These are phyloP conservation scores for Sciurus carolinensis DNA, from an alignment of 2,797 vertebrate species.

Conservation along the genomic window DNA sequence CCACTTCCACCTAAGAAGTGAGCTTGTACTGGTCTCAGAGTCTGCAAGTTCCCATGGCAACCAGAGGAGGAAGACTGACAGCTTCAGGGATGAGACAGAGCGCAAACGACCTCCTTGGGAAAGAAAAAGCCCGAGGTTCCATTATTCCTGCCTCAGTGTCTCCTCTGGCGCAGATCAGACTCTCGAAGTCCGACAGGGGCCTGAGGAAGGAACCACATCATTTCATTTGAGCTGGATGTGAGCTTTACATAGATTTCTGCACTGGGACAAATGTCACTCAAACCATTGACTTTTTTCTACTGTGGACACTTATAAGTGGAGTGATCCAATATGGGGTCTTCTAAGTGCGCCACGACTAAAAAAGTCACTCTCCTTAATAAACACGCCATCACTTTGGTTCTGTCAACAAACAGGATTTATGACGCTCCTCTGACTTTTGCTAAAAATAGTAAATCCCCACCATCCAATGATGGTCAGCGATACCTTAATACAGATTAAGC, in stretches of 20 bases:
- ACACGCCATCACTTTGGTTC: slow-evolving; percentile 76
- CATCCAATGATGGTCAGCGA: slow-evolving; percentile 87
- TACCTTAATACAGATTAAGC: slow-evolving; percentile 90
- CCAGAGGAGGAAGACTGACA: not conserved
- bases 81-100: not conserved
- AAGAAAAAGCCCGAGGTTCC: not conserved
- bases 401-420: slow-evolving; percentile 83
- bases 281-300: not conserved
- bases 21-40: no score
- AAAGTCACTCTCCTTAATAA: not conserved
- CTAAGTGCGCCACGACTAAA: not conserved
- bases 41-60: not conserved
- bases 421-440: slow-evolving; percentile 83
- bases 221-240: fast-evolving
- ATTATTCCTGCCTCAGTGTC: not conserved
- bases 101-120: not conserved
- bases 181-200: not conserved
- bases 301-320: not conserved
- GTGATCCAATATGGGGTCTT: not conserved
- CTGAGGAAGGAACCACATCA: not conserved
- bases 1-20: not conserved
- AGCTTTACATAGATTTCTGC: not conserved
- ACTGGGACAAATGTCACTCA: not conserved
- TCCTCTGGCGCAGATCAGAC: not conserved
- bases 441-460: slow-evolving; percentile 90